phyloP scores from a whole-genome alignment of 2,797 vertebrate genomes.

The Emydoidea blandingii region DNA sequence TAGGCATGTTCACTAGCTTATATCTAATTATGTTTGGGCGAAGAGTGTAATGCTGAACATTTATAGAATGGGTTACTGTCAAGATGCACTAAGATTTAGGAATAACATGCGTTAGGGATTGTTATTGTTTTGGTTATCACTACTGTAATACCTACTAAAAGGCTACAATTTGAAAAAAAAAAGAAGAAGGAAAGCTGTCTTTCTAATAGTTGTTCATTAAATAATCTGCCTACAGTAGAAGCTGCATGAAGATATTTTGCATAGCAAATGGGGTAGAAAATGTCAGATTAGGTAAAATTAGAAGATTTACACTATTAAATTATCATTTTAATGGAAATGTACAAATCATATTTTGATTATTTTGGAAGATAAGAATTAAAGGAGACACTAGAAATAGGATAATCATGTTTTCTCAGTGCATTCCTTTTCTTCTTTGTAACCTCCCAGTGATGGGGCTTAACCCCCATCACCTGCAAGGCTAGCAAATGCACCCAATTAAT shows the following conservation, averaged over 20 bases:
- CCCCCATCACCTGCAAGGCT: no score
- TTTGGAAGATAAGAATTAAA: not conserved
- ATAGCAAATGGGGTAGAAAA: no score
- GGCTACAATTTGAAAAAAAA: not conserved
- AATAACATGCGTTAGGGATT: not conserved
- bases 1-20: not conserved
- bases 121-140: not conserved
- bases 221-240: not conserved
- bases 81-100: not conserved
- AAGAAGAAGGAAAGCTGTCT: not conserved
- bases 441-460: not conserved
- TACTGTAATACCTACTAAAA: not conserved
- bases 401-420: no score
- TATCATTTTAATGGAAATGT: not conserved
- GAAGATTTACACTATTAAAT: no score
- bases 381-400: not conserved
- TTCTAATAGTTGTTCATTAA: not conserved
- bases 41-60: not conserved
- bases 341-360: not conserved
- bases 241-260: not conserved
- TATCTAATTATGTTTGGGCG: not conserved
- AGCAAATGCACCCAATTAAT: no score
- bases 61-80: not conserved
- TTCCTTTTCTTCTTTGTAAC: not conserved
- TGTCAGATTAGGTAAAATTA: no score